Percentiles rank a stretch among this genome's conserved stretches.
Conservation (phyloP, 2,797 vertebrate species). For the Micrastur ruficollis region DNA sequence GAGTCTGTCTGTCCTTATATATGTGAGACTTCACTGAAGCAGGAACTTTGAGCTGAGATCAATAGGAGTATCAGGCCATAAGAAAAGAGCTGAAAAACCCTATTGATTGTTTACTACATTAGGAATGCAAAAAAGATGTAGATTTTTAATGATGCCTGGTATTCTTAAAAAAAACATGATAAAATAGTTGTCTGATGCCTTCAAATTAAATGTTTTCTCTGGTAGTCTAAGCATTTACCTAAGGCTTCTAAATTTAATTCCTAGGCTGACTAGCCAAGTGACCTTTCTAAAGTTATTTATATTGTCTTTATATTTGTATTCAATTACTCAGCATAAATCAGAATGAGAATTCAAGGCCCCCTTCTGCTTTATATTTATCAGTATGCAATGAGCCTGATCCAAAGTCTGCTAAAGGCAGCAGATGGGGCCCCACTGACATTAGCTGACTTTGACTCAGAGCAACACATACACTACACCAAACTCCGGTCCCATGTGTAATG, state of each 20-base stretch:
- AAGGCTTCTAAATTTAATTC: conserved; percentile 46
- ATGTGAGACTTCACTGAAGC: neutral
- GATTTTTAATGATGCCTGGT: neutral
- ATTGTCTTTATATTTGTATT: conserved; percentile 53
- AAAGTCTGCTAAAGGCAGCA: conserved; percentile 51
- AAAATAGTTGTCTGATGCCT: neutral
- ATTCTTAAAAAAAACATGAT: neutral
- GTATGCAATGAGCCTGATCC: conserved; percentile 26
- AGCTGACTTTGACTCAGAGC: conserved; percentile 15
- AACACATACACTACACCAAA: neutral
- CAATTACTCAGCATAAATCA: conserved; percentile 60
- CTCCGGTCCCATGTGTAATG: neutral
- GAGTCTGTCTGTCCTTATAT: neutral
- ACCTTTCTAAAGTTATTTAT: conserved; percentile 58
- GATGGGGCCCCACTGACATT: neutral
- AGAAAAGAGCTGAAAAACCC: neutral
- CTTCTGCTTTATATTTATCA: conserved; percentile 39
- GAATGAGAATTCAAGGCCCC: conserved; percentile 43
- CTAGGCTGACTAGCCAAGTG: neutral
- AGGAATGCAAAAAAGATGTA: neutral
- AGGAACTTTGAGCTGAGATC: neutral
- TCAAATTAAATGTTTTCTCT: neutral
- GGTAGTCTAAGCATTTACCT: neutral
- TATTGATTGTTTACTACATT: conserved; percentile 24
- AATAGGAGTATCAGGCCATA: conserved; percentile 5